Percentiles rank a stretch among this genome's conserved stretches.
These are phyloP conservation scores for Muscina levida DNA, from an alignment of 2,888 invertebrate genomes.

Conservation along the genomic window DNA sequence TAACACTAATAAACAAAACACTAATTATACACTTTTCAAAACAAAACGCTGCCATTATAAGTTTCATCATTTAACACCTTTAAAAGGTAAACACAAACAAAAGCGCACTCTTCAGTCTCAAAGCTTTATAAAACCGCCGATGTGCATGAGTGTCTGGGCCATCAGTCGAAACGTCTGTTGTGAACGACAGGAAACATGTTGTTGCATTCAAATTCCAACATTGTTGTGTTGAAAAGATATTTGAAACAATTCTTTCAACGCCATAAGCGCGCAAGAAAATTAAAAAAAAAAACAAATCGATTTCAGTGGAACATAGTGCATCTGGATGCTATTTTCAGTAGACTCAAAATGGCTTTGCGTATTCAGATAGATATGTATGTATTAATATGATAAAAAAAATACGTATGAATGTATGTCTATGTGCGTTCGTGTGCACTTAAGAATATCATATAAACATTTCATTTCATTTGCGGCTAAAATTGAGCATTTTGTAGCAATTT, in stretches of 20 bases:
- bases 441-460: slow-evolving; percentile 17
- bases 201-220: background rate
- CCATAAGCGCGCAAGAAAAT: background rate
- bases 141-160: background rate
- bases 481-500: background rate
- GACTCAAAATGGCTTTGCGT: too few relatives aligned
- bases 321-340: slow-evolving; percentile 11
- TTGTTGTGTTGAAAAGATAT: background rate
- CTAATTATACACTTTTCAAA: too few relatives aligned
- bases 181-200: background rate
- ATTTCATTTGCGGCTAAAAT: background rate
- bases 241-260: slow-evolving; percentile 9
- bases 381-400: too few relatives aligned
- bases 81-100: background rate
- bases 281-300: slow-evolving; percentile 4
- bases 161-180: background rate
- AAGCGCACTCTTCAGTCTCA: background rate
- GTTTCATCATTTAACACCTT: background rate
- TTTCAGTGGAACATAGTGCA: slow-evolving; percentile 3
- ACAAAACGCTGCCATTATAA: too few relatives aligned
- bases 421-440: background rate
- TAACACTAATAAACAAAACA: too few relatives aligned
- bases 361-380: too few relatives aligned
- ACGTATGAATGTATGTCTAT: too few relatives aligned
- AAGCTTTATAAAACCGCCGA: too few relatives aligned